Conservation (phyloP, 1,140 invertebrate genomes). For the Homalodisca vitripennis region DNA sequence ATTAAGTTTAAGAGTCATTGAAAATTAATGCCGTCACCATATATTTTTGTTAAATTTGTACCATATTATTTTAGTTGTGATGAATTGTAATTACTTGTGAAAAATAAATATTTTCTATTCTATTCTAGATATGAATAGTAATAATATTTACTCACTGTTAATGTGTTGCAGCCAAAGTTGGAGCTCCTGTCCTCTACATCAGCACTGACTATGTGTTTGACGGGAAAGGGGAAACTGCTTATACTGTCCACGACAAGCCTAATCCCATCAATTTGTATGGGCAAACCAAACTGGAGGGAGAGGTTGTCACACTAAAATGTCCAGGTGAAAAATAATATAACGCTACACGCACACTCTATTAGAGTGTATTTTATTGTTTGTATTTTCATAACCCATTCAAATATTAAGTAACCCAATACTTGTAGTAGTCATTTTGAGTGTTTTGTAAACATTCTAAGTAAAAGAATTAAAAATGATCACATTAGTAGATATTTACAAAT, state of each 20-base stretch:
- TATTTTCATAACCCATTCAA: no score
- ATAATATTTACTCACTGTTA: not conserved
- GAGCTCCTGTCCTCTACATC: slow-evolving; percentile 53
- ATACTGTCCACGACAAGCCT: slow-evolving; percentile 48
- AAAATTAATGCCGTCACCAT: no score
- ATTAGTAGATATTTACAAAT: no score
- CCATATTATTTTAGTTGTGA: not conserved
- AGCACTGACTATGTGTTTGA: slow-evolving; percentile 63
- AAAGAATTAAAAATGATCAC: no score
- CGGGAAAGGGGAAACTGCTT: slow-evolving; percentile 53
- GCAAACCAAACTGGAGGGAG: slow-evolving; percentile 53
- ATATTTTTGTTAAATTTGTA: no score
- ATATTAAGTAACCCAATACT: no score
- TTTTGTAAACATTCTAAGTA: no score
- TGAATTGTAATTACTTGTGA: not conserved
- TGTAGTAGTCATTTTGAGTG: no score
- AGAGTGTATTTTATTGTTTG: no score
- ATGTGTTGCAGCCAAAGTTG: slow-evolving; percentile 43
- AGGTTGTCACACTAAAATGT: slow-evolving; percentile 46
- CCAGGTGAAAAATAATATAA: not conserved
- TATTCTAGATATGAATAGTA: not conserved
- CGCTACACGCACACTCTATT: no score
- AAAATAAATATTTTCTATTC: slow-evolving; percentile 14
- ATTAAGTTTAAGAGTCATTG: no score
- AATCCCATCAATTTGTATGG: slow-evolving; percentile 59